Percentiles rank a stretch among this genome's conserved stretches.
Conservation (phyloP, 2,113 vertebrate genomes). For the Stercorarius parasiticus region DNA sequence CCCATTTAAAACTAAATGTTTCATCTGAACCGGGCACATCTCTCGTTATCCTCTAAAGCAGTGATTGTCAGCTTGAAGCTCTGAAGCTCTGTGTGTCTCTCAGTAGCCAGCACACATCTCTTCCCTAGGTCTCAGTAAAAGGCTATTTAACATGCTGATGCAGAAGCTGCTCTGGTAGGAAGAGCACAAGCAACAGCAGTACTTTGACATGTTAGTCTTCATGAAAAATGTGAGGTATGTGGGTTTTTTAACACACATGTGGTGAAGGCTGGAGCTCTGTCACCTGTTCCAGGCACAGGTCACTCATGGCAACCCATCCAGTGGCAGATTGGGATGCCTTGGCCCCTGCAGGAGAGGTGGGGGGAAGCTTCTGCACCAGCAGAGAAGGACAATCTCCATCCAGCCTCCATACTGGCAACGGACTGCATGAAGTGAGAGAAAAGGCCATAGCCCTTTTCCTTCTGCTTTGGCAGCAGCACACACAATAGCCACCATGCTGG, state of each 20-base stretch:
- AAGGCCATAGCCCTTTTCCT: neutral
- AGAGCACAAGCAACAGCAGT: neutral
- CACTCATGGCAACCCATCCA: neutral
- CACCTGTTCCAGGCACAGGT: neutral
- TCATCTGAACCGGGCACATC: neutral
- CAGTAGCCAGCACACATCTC: neutral
- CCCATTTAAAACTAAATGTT: constrained; percentile 43
- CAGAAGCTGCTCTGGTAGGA: neutral
- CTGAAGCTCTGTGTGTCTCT: neutral
- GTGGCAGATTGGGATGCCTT: neutral
- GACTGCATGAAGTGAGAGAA: neutral
- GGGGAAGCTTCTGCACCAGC: neutral
- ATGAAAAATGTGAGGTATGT: neutral
- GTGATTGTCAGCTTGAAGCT: neutral
- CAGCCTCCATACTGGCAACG: neutral
- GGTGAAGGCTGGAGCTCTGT: neutral
- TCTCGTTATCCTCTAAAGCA: constrained; percentile 22
- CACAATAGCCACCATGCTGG: neutral
- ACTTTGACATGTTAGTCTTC: neutral
- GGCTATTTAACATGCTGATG: neutral
- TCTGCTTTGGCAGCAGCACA: neutral
- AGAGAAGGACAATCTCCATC: neutral
- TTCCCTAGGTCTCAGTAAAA: neutral
- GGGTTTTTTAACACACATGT: neutral
- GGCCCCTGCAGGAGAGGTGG: neutral